phyloP scores from a whole-genome alignment of 2,888 invertebrate genomes.

The Endomychus coccineus region DNA sequence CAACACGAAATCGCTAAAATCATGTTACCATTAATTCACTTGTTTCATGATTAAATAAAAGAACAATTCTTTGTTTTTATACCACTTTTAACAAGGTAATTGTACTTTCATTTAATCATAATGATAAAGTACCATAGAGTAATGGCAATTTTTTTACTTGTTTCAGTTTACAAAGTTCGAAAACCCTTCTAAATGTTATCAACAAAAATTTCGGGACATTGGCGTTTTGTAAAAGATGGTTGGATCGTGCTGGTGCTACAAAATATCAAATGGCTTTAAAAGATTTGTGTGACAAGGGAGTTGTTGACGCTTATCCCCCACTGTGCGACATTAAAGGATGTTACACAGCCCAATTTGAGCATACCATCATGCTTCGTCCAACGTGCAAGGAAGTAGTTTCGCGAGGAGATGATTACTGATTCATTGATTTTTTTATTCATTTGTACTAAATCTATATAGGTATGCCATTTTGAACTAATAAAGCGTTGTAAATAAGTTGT shows the following conservation, averaged over 20 bases:
- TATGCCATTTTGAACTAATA: constrained; percentile 9
- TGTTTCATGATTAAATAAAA: background rate
- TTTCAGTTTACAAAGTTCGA: constrained; percentile 81
- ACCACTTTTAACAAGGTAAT: background rate
- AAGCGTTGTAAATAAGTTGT: constrained; percentile 12
- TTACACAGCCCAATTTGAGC: constrained; percentile 99
- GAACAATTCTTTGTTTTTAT: background rate
- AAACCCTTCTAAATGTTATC: constrained; percentile 82
- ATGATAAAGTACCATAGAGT: background rate
- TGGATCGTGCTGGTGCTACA: constrained; percentile 93
- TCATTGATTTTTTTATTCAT: constrained; percentile 13
- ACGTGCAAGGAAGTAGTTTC: constrained; percentile 98
- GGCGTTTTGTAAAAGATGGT: constrained; percentile 98
- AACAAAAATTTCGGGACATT: constrained; percentile 96
- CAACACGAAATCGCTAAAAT: too few relatives aligned
- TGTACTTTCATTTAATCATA: background rate
- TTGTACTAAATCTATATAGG: constrained; percentile 11
- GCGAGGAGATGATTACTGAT: constrained; percentile 90
- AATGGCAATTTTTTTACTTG: constrained; percentile 14
- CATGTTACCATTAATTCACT: too few relatives aligned
- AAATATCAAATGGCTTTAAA: constrained; percentile 98
- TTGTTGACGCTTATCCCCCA: constrained; percentile 98
- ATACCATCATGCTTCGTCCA: constrained; percentile 93
- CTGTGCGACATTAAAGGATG: constrained; percentile 95
- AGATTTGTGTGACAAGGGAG: constrained; percentile 95